Percentiles rank a stretch among this genome's conserved stretches.
phyloP scores from a whole-genome alignment of 30 jellyfish, hydroid and myxozoan species.

The Pelagia noctiluca region DNA sequence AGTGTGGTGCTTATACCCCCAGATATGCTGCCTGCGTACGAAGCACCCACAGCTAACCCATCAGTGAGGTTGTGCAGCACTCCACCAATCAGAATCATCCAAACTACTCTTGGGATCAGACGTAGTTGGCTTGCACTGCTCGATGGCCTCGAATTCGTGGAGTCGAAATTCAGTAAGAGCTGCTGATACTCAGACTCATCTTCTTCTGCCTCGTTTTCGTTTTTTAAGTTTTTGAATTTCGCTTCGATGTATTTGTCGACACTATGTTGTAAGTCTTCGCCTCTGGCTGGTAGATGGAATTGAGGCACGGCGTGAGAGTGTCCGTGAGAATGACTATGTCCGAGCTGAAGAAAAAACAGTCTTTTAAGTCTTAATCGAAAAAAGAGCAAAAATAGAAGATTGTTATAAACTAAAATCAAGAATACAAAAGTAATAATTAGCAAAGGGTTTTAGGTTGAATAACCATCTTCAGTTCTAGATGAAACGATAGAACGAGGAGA shows the following conservation, averaged over 20 bases:
- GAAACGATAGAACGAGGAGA: too few relatives aligned
- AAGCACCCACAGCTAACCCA: slow-evolving; percentile 93
- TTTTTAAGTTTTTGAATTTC: background rate
- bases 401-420: background rate
- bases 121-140: slow-evolving; percentile 3
- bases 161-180: background rate
- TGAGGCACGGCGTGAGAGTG: slow-evolving; percentile 77
- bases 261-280: background rate
- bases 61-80: slow-evolving; percentile 83
- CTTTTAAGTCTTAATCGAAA: background rate
- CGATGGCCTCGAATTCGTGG: background rate
- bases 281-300: slow-evolving; percentile 26
- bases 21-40: slow-evolving; percentile 88
- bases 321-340: slow-evolving; percentile 89
- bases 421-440: background rate
- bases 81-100: slow-evolving; percentile 79
- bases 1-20: slow-evolving; percentile 91
- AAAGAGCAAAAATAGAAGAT: background rate
- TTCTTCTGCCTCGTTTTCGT: background rate
- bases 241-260: slow-evolving; percentile 3
- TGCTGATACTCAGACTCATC: slow-evolving; percentile 3
- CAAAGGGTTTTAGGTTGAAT: too few relatives aligned
- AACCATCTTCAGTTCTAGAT: too few relatives aligned
- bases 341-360: slow-evolving; percentile 34
- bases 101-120: slow-evolving; percentile 72